Conservation (phyloP, 2,113 vertebrate genomes). For the Euleptes europaea region DNA sequence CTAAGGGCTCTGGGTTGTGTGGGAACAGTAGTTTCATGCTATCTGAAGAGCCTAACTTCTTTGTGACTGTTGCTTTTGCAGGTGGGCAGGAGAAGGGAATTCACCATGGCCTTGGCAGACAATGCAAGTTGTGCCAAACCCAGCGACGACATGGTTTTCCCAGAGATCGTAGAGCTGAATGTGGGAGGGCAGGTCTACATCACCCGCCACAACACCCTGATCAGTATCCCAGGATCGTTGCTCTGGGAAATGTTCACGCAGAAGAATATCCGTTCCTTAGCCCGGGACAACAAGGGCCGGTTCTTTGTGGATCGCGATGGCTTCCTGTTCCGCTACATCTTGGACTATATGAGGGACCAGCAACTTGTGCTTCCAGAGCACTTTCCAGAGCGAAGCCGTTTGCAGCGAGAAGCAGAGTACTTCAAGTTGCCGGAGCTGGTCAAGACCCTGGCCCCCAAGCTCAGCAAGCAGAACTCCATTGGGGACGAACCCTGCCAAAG, state of each 20-base stretch:
- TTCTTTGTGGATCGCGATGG: conserved; percentile 94
- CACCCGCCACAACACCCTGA: conserved; percentile 89
- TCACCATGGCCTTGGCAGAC: conserved; percentile 86
- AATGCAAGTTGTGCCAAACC: conserved; percentile 69
- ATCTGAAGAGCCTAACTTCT: fast-evolving
- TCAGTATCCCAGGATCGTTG: conserved; percentile 87
- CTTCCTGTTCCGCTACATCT: conserved; percentile 92
- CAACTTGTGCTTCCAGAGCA: conserved; percentile 92
- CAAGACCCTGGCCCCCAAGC: conserved; percentile 83
- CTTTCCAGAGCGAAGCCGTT: conserved; percentile 88
- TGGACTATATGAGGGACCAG: conserved; percentile 93
- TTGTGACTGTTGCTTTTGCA: conserved; percentile 26
- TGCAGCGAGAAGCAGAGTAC: conserved; percentile 92
- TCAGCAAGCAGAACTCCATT: conserved; percentile 89
- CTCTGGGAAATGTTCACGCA: conserved; percentile 92
- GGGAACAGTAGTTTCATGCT: fast-evolving
- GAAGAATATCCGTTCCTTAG: conserved; percentile 80
- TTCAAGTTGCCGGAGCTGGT: conserved; percentile 89
- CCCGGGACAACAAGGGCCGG: conserved; percentile 90
- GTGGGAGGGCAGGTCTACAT: conserved; percentile 96
- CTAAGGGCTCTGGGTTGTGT: no score
- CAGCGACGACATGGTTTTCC: conserved; percentile 80
- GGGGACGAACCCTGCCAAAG: conserved; percentile 87
- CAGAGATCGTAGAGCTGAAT: conserved; percentile 93
- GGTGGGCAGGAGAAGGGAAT: conserved; percentile 49